Base-by-base conservation (phyloP, 2,113 vertebrate species). In the Cinclus cinclus region DNA sequence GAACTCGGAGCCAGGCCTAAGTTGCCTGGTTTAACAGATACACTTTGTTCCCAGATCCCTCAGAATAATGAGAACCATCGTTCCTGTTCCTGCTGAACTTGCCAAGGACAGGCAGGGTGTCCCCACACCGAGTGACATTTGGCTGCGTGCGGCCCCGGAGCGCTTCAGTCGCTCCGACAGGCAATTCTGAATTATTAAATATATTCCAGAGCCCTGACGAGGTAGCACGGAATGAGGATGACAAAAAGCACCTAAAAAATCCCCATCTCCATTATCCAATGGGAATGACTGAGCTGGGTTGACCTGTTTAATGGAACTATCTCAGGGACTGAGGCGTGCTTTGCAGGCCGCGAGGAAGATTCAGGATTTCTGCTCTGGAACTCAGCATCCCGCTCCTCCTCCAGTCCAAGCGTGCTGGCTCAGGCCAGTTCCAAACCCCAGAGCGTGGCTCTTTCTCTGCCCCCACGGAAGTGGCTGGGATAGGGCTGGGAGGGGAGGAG, bases 1-100 rank as follows among this genome's bases (percentile, higher is more conserved):
- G 20, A 33, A 62, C 46, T 19, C 31, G 1, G 15, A 71, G 64
- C 7, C 47, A 37, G 88, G 20, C 55, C 46, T 2, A 17, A 82
- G 53, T 8, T 60, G 4, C 4, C n/a, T 1, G 52, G 11, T 58
- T 81, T 53, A 30, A 22, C 59, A 69, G 50, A 8, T 1, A 7
- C 55, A 59, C 62, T 62, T 53, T 42, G 30, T 33, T 69, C 85
- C 37, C 41, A 50, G n/a, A 13, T 30, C 24, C 27, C 31, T 70
- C 5, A 1, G 2, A 78, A 56, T 17, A 14, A 47, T 1, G 24
- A 2, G 22, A 20, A 3, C 2, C 67, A 15, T 7, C 13, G 3
- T 24, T 69, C 15, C 81, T 30, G 41, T 1, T 18, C 5, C 81
- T 37, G 69, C 60, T 46, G 1, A 31, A 53, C 39, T 31, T 50